Conservation (phyloP, 1,140 invertebrate genomes). For the Kradibia gibbosae region DNA sequence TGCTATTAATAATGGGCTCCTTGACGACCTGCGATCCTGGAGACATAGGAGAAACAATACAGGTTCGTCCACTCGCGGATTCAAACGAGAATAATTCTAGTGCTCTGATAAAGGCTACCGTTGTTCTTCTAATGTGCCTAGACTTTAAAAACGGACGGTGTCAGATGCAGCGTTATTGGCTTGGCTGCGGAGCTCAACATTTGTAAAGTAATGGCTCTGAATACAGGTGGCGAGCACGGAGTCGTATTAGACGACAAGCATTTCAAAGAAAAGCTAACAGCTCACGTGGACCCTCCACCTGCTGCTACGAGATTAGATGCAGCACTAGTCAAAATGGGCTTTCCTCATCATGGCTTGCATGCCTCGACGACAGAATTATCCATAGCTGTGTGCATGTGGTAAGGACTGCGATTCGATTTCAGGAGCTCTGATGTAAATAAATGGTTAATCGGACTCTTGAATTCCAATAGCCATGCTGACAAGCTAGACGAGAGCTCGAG, state of each 20-base stretch:
- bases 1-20: constrained; percentile 92
- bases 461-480: constrained; percentile 82
- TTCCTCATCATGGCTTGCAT: constrained; percentile 80
- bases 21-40: constrained; percentile 97
- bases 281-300: constrained; percentile 90
- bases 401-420: constrained; percentile 59
- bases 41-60: constrained; percentile 90
- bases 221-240: constrained; percentile 89
- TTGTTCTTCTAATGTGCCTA: constrained; percentile 63
- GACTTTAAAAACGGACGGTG: constrained; percentile 80
- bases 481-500: constrained; percentile 79
- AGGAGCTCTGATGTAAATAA: not conserved
- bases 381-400: constrained; percentile 91
- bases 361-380: constrained; percentile 75
- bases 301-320: constrained; percentile 85
- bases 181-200: constrained; percentile 95
- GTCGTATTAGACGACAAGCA: constrained; percentile 94
- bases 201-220: constrained; percentile 86
- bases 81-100: too few species aligned
- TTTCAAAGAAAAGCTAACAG: constrained; percentile 84
- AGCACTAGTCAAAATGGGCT: constrained; percentile 94
- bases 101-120: too few species aligned
- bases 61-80: constrained; percentile 75
- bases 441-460: constrained; percentile 23
- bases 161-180: constrained; percentile 95